A percentile compares a stretch with the other conserved stretches of the same genome.
Evolutionary conservation across 2,888 invertebrate species (phyloP).

Genomic region (Camptogramma bilineatum): DNA sequence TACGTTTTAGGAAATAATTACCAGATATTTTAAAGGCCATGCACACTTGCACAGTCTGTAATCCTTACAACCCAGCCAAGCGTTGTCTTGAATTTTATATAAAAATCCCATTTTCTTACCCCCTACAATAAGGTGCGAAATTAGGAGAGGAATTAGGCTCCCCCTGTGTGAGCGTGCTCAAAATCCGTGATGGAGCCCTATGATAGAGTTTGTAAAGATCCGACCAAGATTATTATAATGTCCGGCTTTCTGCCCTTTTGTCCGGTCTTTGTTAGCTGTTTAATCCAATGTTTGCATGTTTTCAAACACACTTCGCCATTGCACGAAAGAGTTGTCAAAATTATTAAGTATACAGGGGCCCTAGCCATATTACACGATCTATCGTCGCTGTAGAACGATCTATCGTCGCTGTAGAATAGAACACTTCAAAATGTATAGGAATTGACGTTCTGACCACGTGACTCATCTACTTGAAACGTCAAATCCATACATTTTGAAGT

Average conservation of each 20-base stretch:
- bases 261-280: background rate
- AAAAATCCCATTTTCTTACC: conserved; percentile 75
- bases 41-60: conserved; percentile 49
- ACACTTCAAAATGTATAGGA: too few species aligned
- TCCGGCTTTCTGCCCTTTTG: background rate
- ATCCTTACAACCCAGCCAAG: conserved; percentile 48
- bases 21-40: conserved; percentile 36
- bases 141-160: conserved; percentile 82
- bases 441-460: too few species aligned
- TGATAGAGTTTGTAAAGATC: conserved; percentile 43
- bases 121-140: conserved; percentile 82
- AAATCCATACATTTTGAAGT: too few species aligned
- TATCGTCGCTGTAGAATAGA: too few species aligned
- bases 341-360: too few species aligned
- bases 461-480: too few species aligned
- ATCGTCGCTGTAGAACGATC: too few species aligned
- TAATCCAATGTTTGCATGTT: too few species aligned
- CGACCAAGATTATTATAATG: background rate
- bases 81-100: conserved; percentile 61
- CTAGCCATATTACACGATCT: too few species aligned
- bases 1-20: conserved; percentile 40
- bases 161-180: conserved; percentile 70
- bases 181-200: conserved; percentile 67
- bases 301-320: too few species aligned
- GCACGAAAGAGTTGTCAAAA: too few species aligned